phyloP scores from a whole-genome alignment of 2,113 vertebrate genomes.

The Mesocricetus auratus region DNA sequence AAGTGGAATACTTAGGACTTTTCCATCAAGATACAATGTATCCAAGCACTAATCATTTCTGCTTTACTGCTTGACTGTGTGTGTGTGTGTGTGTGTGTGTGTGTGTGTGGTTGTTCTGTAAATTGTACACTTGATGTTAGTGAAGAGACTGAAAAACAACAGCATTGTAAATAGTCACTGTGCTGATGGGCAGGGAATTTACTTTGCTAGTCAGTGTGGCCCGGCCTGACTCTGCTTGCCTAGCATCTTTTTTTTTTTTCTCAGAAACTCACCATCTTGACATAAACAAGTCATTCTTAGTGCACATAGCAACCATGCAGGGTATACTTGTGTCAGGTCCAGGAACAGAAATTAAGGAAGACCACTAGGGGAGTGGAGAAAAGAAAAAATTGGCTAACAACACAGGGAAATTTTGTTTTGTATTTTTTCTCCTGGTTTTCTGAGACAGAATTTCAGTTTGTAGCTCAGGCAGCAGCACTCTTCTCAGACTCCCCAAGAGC shows the following conservation, averaged over 20 bases:
- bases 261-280: not conserved
- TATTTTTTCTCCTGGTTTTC: not conserved
- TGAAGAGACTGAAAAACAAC: not conserved
- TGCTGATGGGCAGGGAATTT: not conserved
- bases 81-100: not conserved
- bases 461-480: not conserved
- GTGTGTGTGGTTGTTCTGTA: not conserved
- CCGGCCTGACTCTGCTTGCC: not conserved
- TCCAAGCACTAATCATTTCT: not conserved
- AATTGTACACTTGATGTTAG: not conserved
- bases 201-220: not conserved
- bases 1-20: not conserved
- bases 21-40: not conserved
- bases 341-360: not conserved
- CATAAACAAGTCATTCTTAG: not conserved
- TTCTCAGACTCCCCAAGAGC: not conserved
- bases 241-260: not conserved
- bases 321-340: not conserved
- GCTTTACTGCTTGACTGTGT: not conserved
- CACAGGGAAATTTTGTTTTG: not conserved
- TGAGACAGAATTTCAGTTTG: not conserved
- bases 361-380: not conserved
- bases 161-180: not conserved
- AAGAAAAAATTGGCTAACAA: not conserved
- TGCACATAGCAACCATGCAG: not conserved